A percentile compares a stretch with the other conserved stretches of the same genome.
These are phyloP conservation scores for Tympanuchus pallidicinctus DNA, from an alignment of 2,113 vertebrate species.

Conservation along the genomic window DNA sequence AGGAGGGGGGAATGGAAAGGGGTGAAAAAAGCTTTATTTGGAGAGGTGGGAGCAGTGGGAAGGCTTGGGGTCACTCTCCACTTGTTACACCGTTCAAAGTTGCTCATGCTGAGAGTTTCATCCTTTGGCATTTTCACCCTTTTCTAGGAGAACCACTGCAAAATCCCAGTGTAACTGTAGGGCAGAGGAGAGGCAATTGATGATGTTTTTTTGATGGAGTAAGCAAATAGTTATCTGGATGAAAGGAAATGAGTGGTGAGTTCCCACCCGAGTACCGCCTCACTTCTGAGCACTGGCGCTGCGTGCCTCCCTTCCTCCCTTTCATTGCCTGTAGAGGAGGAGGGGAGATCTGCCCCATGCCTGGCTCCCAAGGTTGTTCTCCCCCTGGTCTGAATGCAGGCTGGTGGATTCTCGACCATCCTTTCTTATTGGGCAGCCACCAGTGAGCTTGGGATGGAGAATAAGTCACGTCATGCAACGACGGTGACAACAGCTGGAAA, in stretches of 20 bases:
- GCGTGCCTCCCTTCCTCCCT: accelerated
- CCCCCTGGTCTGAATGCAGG: not conserved
- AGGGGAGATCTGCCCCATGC: not conserved
- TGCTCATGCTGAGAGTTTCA: accelerated
- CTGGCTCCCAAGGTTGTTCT: not conserved
- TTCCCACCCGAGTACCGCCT: accelerated
- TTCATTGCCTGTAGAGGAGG: not conserved
- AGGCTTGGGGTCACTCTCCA: too few relatives aligned
- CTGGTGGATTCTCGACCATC: not conserved
- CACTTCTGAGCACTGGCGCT: not conserved
- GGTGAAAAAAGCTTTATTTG: not conserved
- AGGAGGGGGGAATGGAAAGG: not conserved
- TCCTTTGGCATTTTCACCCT: not conserved
- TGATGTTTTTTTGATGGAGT: not conserved
- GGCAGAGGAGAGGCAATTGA: not conserved
- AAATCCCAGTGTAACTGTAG: not conserved
- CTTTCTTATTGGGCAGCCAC: not conserved
- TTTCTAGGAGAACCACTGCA: not conserved
- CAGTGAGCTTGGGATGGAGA: not conserved
- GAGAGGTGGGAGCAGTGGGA: not conserved
- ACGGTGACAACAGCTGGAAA: not conserved
- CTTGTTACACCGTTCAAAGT: not conserved
- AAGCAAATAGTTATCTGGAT: not conserved
- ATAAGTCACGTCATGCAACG: not conserved
- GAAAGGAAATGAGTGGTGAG: not conserved